Evolutionary conservation across 1,140 invertebrate species (phyloP).

Genomic region (Calliopsis andreniformis): DNA sequence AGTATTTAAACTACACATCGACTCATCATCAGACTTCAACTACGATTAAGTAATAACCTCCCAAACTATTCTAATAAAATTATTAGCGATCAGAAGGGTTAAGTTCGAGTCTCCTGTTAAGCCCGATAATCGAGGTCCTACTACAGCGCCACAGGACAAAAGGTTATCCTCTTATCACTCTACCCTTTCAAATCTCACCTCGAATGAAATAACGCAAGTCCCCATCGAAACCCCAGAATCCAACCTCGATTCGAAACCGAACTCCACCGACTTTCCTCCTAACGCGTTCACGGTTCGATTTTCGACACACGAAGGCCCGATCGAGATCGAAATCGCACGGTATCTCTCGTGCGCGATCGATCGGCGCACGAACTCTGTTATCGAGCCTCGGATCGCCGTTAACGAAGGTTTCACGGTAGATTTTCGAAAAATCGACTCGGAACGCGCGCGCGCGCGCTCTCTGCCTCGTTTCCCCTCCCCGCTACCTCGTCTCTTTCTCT

Average conservation of each 20-base stretch:
- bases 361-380: slow-evolving; percentile 43
- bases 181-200: background rate
- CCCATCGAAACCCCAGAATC: background rate
- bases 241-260: background rate
- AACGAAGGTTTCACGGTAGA: slow-evolving; percentile 63
- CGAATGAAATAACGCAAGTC: background rate
- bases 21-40: too few relatives aligned
- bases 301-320: slow-evolving; percentile 37
- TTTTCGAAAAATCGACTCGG: slow-evolving; percentile 60
- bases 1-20: too few relatives aligned
- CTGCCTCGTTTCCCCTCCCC: slow-evolving; percentile 25
- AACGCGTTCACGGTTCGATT: slow-evolving; percentile 22
- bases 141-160: too few relatives aligned
- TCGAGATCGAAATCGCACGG: slow-evolving; percentile 34
- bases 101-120: too few relatives aligned
- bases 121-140: too few relatives aligned
- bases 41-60: too few relatives aligned
- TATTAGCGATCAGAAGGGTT: too few relatives aligned
- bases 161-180: too few relatives aligned
- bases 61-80: too few relatives aligned
- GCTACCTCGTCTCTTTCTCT: slow-evolving; percentile 14
- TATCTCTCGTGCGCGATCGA: slow-evolving; percentile 42
- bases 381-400: slow-evolving; percentile 53
- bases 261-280: background rate
- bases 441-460: background rate